phyloP scores from a whole-genome alignment of 1,140 invertebrate species.

The Metaphire vulgaris region DNA sequence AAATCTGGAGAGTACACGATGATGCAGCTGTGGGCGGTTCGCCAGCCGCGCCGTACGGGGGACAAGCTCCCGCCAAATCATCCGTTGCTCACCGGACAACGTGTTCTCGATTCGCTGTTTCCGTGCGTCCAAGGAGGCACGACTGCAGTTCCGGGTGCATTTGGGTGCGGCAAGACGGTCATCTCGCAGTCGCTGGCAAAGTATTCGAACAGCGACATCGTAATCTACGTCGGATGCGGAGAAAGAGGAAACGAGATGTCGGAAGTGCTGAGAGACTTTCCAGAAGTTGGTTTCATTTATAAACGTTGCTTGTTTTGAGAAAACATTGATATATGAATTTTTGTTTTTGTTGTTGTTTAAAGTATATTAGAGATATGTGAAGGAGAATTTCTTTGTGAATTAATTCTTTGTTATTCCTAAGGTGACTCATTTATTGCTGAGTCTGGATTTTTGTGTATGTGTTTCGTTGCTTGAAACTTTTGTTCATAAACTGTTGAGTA shows the following conservation, averaged over 20 bases:
- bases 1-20: constrained; percentile 79
- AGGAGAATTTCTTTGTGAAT: too few relatives aligned
- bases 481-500: constrained; percentile 8
- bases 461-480: background rate
- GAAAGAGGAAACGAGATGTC: constrained; percentile 87
- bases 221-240: constrained; percentile 97
- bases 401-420: too few relatives aligned
- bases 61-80: constrained; percentile 98
- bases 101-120: constrained; percentile 92
- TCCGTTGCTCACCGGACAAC: constrained; percentile 93
- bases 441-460: too few relatives aligned
- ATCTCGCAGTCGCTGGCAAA: constrained; percentile 98
- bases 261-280: constrained; percentile 97
- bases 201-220: constrained; percentile 99
- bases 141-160: constrained; percentile 96
- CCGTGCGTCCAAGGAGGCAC: constrained; percentile 98
- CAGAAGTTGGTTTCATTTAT: constrained; percentile 59
- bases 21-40: constrained; percentile 70
- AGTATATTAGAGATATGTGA: too few relatives aligned
- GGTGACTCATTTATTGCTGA: too few relatives aligned
- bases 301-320: background rate
- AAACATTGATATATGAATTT: too few relatives aligned
- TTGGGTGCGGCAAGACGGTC: constrained; percentile 98
- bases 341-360: too few relatives aligned
- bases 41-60: constrained; percentile 87